Evolutionary conservation across 2,113 vertebrate genomes (phyloP).

Genomic region (Scalopus aquaticus): DNA sequence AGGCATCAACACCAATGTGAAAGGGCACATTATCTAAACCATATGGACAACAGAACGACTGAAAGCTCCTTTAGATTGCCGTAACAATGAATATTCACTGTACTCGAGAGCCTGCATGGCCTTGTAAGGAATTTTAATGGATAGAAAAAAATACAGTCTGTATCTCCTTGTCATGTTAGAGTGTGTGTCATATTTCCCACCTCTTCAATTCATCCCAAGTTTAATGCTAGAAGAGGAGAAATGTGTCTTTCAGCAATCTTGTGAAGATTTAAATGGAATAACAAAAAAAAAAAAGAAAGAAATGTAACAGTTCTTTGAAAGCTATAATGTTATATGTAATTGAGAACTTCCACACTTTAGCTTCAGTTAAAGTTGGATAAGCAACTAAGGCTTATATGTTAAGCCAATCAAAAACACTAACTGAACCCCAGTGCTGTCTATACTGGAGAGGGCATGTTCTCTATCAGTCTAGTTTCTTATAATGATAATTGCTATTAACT

Average conservation of each 20-base stretch:
- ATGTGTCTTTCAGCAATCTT: constrained; percentile 21
- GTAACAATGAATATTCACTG: constrained; percentile 47
- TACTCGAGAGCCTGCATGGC: background rate
- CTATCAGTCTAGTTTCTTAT: background rate
- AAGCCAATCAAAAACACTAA: background rate
- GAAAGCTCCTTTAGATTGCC: constrained; percentile 23
- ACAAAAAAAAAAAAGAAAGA: background rate
- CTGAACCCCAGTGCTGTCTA: background rate
- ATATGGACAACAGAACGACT: background rate
- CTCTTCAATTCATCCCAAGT: constrained; percentile 19
- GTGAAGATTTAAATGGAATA: constrained; percentile 47
- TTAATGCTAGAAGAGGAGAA: background rate
- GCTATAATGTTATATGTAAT: constrained; percentile 3
- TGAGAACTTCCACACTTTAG: constrained; percentile 1
- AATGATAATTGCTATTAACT: background rate
- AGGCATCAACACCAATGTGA: constrained; percentile 45
- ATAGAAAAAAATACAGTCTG: background rate
- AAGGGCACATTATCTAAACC: constrained; percentile 20
- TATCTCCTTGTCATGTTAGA: background rate
- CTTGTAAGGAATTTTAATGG: constrained; percentile 21
- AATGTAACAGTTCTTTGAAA: background rate
- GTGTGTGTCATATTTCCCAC: background rate
- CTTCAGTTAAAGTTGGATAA: constrained; percentile 1
- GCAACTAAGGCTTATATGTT: background rate
- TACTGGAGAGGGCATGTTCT: background rate